These are phyloP conservation scores for Scrobipalpa atriplicella DNA, from an alignment of 2,888 invertebrate species.

Conservation along the genomic window DNA sequence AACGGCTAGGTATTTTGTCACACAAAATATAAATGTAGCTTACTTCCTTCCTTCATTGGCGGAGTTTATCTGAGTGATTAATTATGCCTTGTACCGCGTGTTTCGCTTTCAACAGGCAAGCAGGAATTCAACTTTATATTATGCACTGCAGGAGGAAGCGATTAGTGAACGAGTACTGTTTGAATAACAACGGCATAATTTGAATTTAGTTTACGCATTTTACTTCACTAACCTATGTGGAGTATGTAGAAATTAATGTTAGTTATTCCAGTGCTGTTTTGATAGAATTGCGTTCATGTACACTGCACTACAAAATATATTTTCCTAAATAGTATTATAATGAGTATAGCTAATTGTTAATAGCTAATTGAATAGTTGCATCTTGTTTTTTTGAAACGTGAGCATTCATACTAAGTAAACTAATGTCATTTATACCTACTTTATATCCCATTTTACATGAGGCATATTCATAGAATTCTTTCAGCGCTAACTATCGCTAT, in stretches of 20 bases:
- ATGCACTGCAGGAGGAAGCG: constrained; percentile 28
- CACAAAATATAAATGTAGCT: constrained; percentile 81
- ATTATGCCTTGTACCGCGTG: constrained; percentile 62
- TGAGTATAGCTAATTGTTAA: no score
- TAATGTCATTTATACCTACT: no score
- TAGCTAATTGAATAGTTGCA: no score
- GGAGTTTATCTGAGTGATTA: constrained; percentile 79
- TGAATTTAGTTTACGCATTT: constrained; percentile 16
- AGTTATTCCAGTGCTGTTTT: background rate
- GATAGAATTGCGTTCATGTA: background rate
- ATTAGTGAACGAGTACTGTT: constrained; percentile 21
- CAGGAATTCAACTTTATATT: constrained; percentile 40
- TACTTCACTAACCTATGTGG: background rate
- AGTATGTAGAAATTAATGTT: background rate
- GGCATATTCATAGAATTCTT: background rate
- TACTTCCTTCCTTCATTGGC: constrained; percentile 81
- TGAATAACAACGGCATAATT: constrained; percentile 19
- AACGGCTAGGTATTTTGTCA: constrained; percentile 81
- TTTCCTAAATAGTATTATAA: no score
- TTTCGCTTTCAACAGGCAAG: constrained; percentile 57
- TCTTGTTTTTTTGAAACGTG: no score
- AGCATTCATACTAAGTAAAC: no score
- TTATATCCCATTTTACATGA: background rate
- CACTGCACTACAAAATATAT: background rate
- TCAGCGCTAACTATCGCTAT: background rate